phyloP scores from a whole-genome alignment of 2,797 vertebrate species.

The Rachycentron canadum region DNA sequence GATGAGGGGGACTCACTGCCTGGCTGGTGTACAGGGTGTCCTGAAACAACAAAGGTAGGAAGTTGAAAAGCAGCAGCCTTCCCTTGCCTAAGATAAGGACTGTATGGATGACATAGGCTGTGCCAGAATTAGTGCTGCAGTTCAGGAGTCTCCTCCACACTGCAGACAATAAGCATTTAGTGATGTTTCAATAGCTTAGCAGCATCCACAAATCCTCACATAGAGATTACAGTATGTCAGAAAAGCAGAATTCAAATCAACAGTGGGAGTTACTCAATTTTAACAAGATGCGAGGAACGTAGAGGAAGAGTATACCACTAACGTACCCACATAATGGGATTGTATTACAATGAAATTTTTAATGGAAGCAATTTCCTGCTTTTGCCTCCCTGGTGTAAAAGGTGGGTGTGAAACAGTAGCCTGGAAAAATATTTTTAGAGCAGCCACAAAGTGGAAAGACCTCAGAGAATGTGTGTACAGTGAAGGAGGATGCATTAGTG shows the following conservation, averaged over 20 bases:
- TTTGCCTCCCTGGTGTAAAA: constrained; percentile 9
- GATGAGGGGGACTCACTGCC: constrained; percentile 2
- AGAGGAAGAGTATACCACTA: not conserved
- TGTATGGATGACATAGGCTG: constrained; percentile 19
- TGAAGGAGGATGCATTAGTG: not conserved
- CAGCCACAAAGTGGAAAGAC: constrained; percentile 4
- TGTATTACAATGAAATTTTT: not conserved
- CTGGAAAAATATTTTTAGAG: constrained; percentile 45
- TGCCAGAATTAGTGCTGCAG: constrained; percentile 51
- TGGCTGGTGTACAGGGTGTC: constrained; percentile 47
- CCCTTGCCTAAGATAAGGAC: constrained; percentile 3
- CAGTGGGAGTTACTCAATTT: not conserved
- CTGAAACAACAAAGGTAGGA: constrained; percentile 70
- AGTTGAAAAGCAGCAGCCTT: constrained; percentile 50
- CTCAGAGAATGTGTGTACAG: constrained; percentile 11
- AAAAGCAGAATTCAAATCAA: constrained; percentile 12
- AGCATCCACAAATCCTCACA: not conserved
- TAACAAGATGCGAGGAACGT: not conserved
- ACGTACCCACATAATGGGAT: not conserved
- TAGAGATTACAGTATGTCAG: not conserved
- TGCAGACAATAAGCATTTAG: constrained; percentile 18
- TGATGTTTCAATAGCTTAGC: constrained; percentile 25
- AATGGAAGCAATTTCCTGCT: not conserved
- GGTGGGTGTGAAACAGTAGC: constrained; percentile 7
- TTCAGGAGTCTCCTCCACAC: constrained; percentile 31